Conservation (phyloP, 2,888 invertebrate species). For the Monochamus alternatus region DNA sequence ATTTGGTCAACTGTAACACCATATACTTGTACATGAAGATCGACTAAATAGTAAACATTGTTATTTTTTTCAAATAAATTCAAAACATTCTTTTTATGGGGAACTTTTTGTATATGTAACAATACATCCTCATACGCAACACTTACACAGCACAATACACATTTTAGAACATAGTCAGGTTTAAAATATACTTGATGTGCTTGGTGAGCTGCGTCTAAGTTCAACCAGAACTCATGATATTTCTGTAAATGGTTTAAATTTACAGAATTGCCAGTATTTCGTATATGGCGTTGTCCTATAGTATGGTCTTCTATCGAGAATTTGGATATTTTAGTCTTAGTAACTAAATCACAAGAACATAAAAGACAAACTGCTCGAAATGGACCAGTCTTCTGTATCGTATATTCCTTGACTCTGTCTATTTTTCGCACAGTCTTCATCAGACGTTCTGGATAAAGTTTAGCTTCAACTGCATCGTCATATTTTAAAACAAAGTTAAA, state of each 20-base stretch:
- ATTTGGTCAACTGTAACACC: conserved; percentile 41
- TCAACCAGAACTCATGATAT: conserved; percentile 61
- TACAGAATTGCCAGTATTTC: conserved; percentile 34
- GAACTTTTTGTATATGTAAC: conserved; percentile 52
- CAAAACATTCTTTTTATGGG: conserved; percentile 54
- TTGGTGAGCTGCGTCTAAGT: conserved; percentile 58
- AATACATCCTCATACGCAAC: conserved; percentile 41
- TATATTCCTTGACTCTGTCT: conserved; percentile 53
- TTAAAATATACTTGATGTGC: conserved; percentile 63
- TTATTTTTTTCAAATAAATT: conserved; percentile 48
- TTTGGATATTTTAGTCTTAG: conserved; percentile 46
- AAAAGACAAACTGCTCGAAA: conserved; percentile 58
- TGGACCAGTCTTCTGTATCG: conserved; percentile 54
- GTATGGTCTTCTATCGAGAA: conserved; percentile 56
- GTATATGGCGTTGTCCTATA: conserved; percentile 58
- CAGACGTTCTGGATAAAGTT: conserved; percentile 57
- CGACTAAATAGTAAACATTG: conserved; percentile 46
- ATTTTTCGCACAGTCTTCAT: conserved; percentile 51
- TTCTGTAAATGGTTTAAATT: conserved; percentile 46
- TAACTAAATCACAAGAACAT: conserved; percentile 57
- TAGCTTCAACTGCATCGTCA: conserved; percentile 50
- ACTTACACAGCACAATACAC: conserved; percentile 53
- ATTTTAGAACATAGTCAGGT: conserved; percentile 48
- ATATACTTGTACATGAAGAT: conserved; percentile 56
- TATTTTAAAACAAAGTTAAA: conserved; percentile 56